phyloP scores from a whole-genome alignment of 2,113 vertebrate species.

The Geococcyx californianus region DNA sequence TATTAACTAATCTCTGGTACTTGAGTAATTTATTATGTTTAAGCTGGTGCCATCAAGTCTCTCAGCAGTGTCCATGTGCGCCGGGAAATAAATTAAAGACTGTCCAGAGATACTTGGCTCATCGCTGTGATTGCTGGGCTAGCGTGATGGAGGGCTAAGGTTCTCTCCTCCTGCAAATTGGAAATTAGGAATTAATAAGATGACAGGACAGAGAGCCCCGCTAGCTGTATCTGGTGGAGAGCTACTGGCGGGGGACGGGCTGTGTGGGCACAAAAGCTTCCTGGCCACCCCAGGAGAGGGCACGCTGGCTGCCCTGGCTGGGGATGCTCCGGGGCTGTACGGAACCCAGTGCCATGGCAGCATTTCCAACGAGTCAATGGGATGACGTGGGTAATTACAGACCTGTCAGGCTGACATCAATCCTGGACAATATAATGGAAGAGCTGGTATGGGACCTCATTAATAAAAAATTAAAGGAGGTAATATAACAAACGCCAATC shows the following conservation, averaged over 20 bases:
- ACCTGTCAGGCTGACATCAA: not conserved
- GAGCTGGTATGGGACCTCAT: not conserved
- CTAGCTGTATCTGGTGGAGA: not conserved
- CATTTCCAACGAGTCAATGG: rapidly evolving
- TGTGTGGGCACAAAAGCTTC: not conserved
- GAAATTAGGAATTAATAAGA: conserved; percentile 81
- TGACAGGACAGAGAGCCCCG: conserved; percentile 44
- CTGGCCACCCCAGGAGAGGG: rapidly evolving
- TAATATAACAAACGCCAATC: not conserved
- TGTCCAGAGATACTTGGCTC: conserved; percentile 77
- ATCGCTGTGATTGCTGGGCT: conserved; percentile 77
- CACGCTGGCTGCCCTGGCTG: rapidly evolving
- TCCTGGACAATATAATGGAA: not conserved
- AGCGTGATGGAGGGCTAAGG: conserved; percentile 72
- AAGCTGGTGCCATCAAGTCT: conserved; percentile 79
- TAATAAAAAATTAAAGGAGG: not conserved
- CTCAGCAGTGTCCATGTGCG: conserved; percentile 69
- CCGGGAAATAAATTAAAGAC: conserved; percentile 80
- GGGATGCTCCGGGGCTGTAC: not conserved
- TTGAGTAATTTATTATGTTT: conserved; percentile 82
- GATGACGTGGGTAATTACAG: not conserved
- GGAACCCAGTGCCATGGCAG: rapidly evolving
- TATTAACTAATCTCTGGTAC: conserved; percentile 81
- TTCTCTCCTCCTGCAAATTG: conserved; percentile 75
- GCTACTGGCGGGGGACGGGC: not conserved